phyloP scores from a whole-genome alignment of 2,113 vertebrate genomes.

The Theristicus caerulescens region DNA sequence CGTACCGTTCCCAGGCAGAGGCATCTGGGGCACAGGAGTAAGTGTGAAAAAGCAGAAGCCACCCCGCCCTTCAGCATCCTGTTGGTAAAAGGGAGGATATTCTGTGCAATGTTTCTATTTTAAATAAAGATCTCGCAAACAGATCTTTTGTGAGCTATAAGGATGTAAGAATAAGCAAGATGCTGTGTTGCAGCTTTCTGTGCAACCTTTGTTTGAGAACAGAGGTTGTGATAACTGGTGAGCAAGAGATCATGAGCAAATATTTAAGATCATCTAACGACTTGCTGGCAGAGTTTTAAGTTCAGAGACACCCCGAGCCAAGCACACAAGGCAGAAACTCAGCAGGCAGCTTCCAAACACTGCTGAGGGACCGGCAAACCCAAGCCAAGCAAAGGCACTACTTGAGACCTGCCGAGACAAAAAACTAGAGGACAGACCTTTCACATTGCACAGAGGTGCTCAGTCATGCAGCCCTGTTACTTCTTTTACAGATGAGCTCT shows the following conservation, averaged over 20 bases:
- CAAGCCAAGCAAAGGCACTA: background rate
- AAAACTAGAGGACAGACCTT: background rate
- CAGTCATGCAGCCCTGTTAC: rapidly evolving
- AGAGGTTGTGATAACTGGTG: background rate
- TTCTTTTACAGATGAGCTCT: background rate
- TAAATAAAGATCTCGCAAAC: background rate
- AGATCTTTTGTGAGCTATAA: background rate
- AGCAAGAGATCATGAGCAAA: background rate
- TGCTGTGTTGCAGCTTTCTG: background rate
- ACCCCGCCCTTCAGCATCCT: background rate
- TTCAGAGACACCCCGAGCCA: background rate
- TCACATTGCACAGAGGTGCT: background rate
- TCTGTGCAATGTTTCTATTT: background rate
- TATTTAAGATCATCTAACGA: background rate
- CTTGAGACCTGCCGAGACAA: background rate
- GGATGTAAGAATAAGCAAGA: background rate
- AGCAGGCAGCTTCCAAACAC: background rate
- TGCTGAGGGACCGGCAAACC: background rate
- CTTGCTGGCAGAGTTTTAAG: background rate
- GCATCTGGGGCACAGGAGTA: background rate
- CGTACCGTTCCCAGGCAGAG: background rate
- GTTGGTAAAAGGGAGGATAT: background rate
- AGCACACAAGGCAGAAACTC: background rate
- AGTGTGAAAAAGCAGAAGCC: background rate
- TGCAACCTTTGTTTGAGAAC: background rate